phyloP scores from a whole-genome alignment of 2,797 vertebrate species.

The Cyprinella venusta region DNA sequence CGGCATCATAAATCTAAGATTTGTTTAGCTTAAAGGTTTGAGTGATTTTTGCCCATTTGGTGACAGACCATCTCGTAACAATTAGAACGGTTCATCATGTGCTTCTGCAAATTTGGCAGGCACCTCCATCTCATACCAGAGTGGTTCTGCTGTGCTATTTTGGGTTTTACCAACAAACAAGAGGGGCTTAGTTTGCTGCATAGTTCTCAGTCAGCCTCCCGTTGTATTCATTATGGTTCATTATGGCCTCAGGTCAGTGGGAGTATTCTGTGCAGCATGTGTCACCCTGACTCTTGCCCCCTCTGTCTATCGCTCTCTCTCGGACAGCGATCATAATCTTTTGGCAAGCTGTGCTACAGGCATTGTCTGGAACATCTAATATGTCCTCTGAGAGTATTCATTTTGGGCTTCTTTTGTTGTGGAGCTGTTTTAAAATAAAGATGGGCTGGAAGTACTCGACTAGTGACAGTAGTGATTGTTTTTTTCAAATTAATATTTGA shows the following conservation, averaged over 20 bases:
- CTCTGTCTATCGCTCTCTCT: conserved; percentile 24
- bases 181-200: conserved; percentile 47
- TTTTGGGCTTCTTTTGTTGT: conserved; percentile 66
- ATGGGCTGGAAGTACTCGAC: background rate
- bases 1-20: conserved; percentile 10
- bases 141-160: conserved; percentile 62
- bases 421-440: conserved; percentile 54
- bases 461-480: background rate
- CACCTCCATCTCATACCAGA: conserved; percentile 58
- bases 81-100: conserved; percentile 43
- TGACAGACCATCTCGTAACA: conserved; percentile 18
- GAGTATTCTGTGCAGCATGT: conserved; percentile 9
- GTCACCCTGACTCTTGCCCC: conserved; percentile 1
- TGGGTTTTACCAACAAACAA: conserved; percentile 63
- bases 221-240: conserved; percentile 49
- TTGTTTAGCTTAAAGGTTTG: background rate
- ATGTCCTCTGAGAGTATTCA: conserved; percentile 55
- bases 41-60: conserved; percentile 6
- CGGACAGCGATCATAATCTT: conserved; percentile 1
- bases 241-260: conserved; percentile 39
- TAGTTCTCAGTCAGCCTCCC: conserved; percentile 51
- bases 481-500: background rate
- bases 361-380: conserved; percentile 38
- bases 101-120: conserved; percentile 51
- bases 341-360: background rate